Base-by-base conservation (phyloP, 2,888 invertebrate species). In the Acronicta alni region DNA sequence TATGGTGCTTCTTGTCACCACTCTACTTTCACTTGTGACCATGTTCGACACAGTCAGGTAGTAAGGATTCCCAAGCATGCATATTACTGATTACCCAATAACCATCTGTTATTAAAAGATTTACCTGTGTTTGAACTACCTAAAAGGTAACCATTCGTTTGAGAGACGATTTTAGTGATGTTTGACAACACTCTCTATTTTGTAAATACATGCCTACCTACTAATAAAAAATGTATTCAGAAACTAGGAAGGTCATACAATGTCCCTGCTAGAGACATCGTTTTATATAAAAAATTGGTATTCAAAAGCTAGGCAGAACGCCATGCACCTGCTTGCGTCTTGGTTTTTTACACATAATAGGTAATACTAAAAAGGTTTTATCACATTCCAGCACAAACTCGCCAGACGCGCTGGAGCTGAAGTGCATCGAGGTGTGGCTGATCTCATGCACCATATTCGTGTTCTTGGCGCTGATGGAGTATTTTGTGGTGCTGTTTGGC, bases 41-140 rank as follows among this genome's bases (percentile, higher is more conserved):
- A 96, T 96, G 96, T 96, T 96, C 82, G 96, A 96, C 81, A 95
- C 96, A 46, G 95, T 96, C 77, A 95, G 95, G 95, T 95, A 79
- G 67, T 55, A 46, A 53, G 38, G 18, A 38, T 15, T 17, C 53
- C 47, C 30, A 48, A 43, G 26, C 48, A 42, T 43, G n/a, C 23
- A 38, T n/a, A 23, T 30, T n/a, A 43, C 6, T 5, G 4, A 35
- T n/a, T 6, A 7, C 2, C n/a, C 14, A 32, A 14, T 12, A 32
- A 32, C n/a, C 6, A n/a, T 35, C 35, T n/a, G 35, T 35, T 35
- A 35, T 35, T 35, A n/a, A 35, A n/a, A 3, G 1, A 35, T 14
- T 5, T n/a, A 35, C 35, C 35, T n/a, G 7, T 30, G 30, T 30
- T 30, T 30, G 30, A 2, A 30, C 30, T 30, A 30, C 30, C 12